Evolutionary conservation across 2,797 vertebrate species (phyloP).

Genomic region (Mus caroli): DNA sequence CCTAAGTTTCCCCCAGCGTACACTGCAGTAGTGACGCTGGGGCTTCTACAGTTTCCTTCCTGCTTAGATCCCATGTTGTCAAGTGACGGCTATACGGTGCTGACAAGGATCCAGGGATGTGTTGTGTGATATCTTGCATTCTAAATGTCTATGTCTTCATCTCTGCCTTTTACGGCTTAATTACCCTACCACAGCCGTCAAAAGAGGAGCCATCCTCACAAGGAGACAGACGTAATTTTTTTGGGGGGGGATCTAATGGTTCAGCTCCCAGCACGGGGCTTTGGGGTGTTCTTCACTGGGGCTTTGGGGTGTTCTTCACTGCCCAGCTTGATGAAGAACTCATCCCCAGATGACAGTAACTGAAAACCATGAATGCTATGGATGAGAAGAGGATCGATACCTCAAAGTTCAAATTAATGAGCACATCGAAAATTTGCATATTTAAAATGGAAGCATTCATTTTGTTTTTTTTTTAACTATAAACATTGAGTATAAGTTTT

Average conservation of each 20-base stretch:
- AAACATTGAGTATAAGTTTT: too few relatives aligned
- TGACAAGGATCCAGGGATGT: background rate
- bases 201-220: slow-evolving; percentile 58
- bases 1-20: background rate
- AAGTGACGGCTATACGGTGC: background rate
- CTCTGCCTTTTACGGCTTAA: background rate
- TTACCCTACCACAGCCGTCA: background rate
- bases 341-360: slow-evolving; percentile 45
- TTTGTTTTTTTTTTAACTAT: background rate
- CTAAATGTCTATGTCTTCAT: slow-evolving; percentile 37
- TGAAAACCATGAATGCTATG: background rate
- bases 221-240: slow-evolving; percentile 56
- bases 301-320: slow-evolving; percentile 23
- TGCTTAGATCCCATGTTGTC: background rate
- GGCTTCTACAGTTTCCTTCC: background rate
- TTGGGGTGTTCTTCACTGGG: background rate
- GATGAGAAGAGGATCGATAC: background rate
- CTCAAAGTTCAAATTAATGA: slow-evolving; percentile 48
- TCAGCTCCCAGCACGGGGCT: background rate
- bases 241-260: slow-evolving; percentile 54
- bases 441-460: background rate
- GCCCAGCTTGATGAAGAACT: slow-evolving; percentile 56
- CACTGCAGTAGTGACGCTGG: background rate
- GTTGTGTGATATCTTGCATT: background rate
- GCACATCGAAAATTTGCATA: background rate